Conservation (phyloP, 2,797 vertebrate genomes). For the Naso thynnoides region DNA sequence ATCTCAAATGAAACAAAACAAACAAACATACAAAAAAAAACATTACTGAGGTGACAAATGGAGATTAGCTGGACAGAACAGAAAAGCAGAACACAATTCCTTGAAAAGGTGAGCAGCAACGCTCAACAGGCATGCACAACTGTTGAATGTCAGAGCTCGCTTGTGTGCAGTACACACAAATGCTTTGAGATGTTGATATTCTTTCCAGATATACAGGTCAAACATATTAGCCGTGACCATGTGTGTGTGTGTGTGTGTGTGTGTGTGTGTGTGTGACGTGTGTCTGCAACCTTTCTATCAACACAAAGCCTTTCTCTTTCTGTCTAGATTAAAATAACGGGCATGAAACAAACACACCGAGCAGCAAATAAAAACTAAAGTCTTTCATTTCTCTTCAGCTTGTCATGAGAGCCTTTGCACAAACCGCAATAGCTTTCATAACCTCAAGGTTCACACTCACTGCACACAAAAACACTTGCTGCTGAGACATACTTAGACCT, state of each 20-base stretch:
- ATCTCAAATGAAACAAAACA: constrained; percentile 20
- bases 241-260: not conserved
- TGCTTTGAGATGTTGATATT: constrained; percentile 56
- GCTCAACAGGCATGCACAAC: constrained; percentile 19
- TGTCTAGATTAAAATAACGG: constrained; percentile 17
- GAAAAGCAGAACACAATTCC: constrained; percentile 36
- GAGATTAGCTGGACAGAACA: not conserved
- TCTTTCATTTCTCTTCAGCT: constrained; percentile 43
- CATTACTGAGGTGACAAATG: not conserved
- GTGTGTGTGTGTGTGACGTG: constrained; percentile 4
- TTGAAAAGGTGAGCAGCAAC: constrained; percentile 40
- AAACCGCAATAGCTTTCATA: constrained; percentile 78
- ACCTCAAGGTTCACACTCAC: constrained; percentile 72
- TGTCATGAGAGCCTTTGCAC: constrained; percentile 66
- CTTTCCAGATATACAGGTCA: constrained; percentile 59
- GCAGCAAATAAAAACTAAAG: constrained; percentile 49
- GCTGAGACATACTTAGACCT: constrained; percentile 62
- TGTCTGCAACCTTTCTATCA: constrained; percentile 23
- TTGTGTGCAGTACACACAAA: constrained; percentile 71
- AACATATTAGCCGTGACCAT: constrained; percentile 27
- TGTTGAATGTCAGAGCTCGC: constrained; percentile 52
- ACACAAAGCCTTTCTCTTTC: constrained; percentile 7
- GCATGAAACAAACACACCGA: constrained; percentile 1
- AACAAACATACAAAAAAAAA: not conserved
- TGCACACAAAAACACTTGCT: constrained; percentile 52